These are phyloP conservation scores for Sigmodon hispidus DNA, from an alignment of 2,113 vertebrate species.

Conservation along the genomic window DNA sequence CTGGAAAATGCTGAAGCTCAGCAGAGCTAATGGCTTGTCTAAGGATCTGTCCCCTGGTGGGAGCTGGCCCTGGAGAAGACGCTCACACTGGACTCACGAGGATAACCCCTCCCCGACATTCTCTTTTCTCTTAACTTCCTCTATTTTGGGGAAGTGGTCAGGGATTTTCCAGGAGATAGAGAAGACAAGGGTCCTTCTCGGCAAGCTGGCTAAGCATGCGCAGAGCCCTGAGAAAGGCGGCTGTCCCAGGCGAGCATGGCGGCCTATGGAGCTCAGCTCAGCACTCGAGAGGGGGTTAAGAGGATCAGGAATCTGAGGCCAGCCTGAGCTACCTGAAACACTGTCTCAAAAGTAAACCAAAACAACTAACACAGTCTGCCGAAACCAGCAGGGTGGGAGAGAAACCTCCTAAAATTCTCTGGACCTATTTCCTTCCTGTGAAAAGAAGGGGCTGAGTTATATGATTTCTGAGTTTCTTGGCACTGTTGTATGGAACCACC, in stretches of 20 bases:
- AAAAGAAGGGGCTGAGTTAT: background rate
- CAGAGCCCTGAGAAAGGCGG: background rate
- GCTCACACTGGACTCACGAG: background rate
- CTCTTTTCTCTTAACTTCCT: constrained; percentile 66
- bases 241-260: background rate
- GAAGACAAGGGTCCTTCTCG: background rate
- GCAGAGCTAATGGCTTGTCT: background rate
- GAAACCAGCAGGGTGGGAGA: background rate
- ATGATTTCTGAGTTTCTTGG: background rate
- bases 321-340: background rate
- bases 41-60: background rate
- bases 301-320: background rate
- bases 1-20: background rate
- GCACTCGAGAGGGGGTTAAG: background rate
- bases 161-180: constrained; percentile 68
- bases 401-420: background rate
- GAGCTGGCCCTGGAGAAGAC: background rate
- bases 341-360: background rate
- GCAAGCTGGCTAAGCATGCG: background rate
- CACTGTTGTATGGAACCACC: background rate
- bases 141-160: constrained; percentile 67
- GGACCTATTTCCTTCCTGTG: constrained; percentile 2
- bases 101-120: background rate
- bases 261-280: too few relatives aligned
- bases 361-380: background rate